Evolutionary conservation across 2,888 invertebrate species (phyloP).

Genomic region (Ernsta delagoae): DNA sequence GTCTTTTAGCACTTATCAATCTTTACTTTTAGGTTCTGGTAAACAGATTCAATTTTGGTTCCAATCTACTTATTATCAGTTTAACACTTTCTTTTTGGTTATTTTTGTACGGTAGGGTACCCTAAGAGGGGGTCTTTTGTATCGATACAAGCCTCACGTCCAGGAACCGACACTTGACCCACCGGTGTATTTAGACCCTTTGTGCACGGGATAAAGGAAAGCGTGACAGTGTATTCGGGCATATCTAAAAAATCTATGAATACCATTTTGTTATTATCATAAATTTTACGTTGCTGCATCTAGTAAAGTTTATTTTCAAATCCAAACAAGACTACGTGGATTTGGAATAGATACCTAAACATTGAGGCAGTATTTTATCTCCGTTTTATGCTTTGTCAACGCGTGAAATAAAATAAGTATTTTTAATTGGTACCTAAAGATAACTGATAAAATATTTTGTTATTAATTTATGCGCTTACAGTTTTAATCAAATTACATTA

Average conservation of each 20-base stretch:
- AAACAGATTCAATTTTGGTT: too few relatives aligned
- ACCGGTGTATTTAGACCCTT: conserved; percentile 77
- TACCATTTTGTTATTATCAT: conserved; percentile 63
- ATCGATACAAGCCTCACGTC: conserved; percentile 65
- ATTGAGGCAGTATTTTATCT: not conserved
- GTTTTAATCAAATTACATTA: not conserved
- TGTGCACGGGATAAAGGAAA: conserved; percentile 71
- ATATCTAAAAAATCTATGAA: conserved; percentile 62
- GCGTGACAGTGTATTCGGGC: conserved; percentile 72
- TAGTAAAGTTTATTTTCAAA: conserved; percentile 33
- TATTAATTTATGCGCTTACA: too few relatives aligned
- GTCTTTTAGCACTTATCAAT: too few relatives aligned
- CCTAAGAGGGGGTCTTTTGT: conserved; percentile 67
- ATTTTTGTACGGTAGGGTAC: not conserved
- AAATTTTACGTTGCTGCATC: conserved; percentile 52
- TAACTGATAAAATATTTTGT: too few relatives aligned
- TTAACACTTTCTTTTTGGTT: not conserved
- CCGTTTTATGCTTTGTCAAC: too few relatives aligned
- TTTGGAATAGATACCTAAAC: conserved; percentile 24
- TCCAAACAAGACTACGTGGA: conserved; percentile 20
- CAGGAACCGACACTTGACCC: conserved; percentile 83
- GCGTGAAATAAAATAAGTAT: too few relatives aligned
- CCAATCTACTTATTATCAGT: too few relatives aligned
- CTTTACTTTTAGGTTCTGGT: too few relatives aligned
- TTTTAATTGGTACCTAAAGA: too few relatives aligned